A percentile compares a stretch with the other conserved stretches of the same genome.
Conservation (phyloP, 2,797 vertebrate genomes). For the Glyptemys insculpta region DNA sequence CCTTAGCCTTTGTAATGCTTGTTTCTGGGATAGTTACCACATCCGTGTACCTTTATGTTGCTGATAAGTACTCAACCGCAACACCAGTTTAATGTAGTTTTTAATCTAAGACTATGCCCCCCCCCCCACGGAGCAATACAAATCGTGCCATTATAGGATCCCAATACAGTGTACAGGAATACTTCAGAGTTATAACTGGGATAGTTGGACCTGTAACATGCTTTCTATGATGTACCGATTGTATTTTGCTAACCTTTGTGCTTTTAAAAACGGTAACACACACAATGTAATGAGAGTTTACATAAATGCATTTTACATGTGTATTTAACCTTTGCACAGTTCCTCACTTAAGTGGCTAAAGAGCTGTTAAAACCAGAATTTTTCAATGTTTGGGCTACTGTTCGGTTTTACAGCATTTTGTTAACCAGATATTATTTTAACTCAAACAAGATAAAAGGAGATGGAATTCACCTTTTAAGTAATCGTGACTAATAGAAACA, state of each 20-base stretch:
- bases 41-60: not conserved
- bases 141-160: not conserved
- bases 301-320: not conserved
- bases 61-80: not conserved
- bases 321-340: not conserved
- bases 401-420: not conserved
- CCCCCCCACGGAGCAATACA: not conserved
- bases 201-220: not conserved
- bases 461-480: not conserved
- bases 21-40: not conserved
- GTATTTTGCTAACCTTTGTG: not conserved
- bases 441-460: not conserved
- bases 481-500: not conserved
- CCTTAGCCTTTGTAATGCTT: not conserved
- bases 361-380: not conserved
- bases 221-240: not conserved
- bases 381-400: not conserved
- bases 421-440: not conserved
- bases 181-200: not conserved
- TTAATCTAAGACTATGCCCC: not conserved
- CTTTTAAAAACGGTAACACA: not conserved
- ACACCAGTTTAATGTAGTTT: not conserved
- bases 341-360: not conserved
- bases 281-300: not conserved
- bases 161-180: not conserved